Evolutionary conservation across 2,888 invertebrate genomes (phyloP), one percentile per base, ranked within the genome.

Genomic region (Allygus modestus): DNA sequence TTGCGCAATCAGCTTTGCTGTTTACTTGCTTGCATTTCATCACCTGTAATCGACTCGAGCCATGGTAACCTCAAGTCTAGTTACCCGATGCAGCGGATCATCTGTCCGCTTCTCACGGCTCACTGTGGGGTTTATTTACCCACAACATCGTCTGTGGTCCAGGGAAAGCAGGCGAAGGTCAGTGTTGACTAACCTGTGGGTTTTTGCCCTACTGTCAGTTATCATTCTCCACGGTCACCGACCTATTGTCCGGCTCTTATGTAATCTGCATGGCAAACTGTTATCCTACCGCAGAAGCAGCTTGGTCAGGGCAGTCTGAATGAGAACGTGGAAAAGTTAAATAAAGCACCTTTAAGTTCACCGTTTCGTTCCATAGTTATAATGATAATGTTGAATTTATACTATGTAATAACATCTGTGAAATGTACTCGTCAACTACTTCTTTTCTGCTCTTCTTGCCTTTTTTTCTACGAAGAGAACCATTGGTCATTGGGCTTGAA

Each of bases 111-210:
- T 46, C 46, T n/a, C n/a, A n/a, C n/a, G n/a, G 4, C 46, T 46
- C 46, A 37, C 37, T n/a, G n/a, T 37, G 37, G 37, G 37, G 46
- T 46, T 37, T 37, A 37, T 7, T 46, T 20, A 54, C 54, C 54
- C 54, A 23, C 20, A 23, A 23, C 65, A 12, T 31, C 28, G 65
- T 65, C 26, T 65, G 65, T 4, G 15, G 65, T 23, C 9, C n/a
- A 54, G 77, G 77, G 77, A 77, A 77, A 77, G 77, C 77, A 77
- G 77, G 77, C 20, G 17, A 77, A 77, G 77, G 77, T 77, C 77
- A 46, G 1, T 51, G 77, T 77, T 77, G 43, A 23, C 46, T 28
- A 77, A 77, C 77, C 20, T 26, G 73, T 12, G 1, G 23, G 77
- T 77, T 77, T 77, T 77, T 77, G 77, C 77, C 51, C 77, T 7